These are phyloP conservation scores for Thysanoteuthis rhombus DNA, from an alignment of 2,888 invertebrate genomes.

Conservation along the genomic window DNA sequence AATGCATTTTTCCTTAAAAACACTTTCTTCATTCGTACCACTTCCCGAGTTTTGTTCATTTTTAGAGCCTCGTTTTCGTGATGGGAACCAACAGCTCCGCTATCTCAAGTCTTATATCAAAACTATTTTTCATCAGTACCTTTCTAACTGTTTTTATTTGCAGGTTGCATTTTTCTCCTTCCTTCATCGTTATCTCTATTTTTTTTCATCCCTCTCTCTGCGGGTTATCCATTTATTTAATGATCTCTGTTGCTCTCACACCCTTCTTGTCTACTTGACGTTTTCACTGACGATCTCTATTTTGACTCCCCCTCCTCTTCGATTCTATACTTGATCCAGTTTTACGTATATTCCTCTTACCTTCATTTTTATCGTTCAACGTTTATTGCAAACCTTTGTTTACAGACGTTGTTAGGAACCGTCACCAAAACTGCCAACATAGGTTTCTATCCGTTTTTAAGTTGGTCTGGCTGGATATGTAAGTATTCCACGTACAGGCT, in stretches of 20 bases:
- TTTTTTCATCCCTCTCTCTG: not conserved
- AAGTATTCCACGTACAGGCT: too few relatives aligned
- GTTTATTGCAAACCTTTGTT: too few relatives aligned
- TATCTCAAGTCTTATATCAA: not conserved
- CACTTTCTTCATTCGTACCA: not conserved
- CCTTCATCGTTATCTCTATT: too few relatives aligned
- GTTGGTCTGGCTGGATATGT: too few relatives aligned
- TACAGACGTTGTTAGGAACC: too few relatives aligned
- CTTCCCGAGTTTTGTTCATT: not conserved
- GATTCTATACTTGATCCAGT: not conserved
- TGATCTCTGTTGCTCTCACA: not conserved
- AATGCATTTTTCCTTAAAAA: not conserved
- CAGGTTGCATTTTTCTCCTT: not conserved
- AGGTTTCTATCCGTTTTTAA: too few relatives aligned
- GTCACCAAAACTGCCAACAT: too few relatives aligned
- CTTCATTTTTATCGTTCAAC: too few relatives aligned
- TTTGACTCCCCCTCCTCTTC: too few relatives aligned
- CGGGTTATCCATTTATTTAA: not conserved
- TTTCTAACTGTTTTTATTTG: not conserved
- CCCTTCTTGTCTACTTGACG: not conserved
- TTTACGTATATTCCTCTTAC: too few relatives aligned
- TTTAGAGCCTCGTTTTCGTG: not conserved
- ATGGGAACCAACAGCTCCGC: not conserved
- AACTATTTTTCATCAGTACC: not conserved
- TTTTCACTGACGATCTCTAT: not conserved